Evolutionary conservation across 2,888 invertebrate species (phyloP).

Genomic region (Bellardia pandia): DNA sequence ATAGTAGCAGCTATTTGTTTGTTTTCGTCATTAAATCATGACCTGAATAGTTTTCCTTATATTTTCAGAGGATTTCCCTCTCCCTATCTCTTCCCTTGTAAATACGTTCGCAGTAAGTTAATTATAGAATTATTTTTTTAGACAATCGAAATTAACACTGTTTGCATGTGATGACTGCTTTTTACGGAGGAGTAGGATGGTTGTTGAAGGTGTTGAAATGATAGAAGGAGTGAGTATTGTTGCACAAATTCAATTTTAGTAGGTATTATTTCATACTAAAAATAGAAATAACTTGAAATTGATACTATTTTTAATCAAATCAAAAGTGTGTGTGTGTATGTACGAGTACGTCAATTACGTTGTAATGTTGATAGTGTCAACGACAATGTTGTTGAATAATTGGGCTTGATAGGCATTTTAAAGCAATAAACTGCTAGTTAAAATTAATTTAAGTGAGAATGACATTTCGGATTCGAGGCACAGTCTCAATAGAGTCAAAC

Average conservation of each 20-base stretch:
- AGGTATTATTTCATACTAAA: constrained; percentile 28
- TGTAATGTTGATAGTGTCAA: no score
- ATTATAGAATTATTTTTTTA: neutral
- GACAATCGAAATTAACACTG: neutral
- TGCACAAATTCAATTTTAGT: constrained; percentile 29
- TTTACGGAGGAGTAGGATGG: neutral
- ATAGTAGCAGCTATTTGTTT: neutral
- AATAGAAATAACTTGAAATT: constrained; percentile 23
- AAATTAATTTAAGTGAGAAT: no score
- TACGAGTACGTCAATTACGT: neutral
- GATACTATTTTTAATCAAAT: neutral
- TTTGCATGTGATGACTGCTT: neutral
- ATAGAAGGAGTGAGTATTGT: neutral
- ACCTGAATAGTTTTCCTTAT: constrained; percentile 57
- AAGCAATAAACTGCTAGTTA: no score
- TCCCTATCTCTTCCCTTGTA: no score
- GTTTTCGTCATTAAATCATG: constrained; percentile 67
- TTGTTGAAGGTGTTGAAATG: no score
- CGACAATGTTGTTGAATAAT: no score
- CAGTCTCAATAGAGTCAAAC: no score
- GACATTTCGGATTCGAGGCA: no score
- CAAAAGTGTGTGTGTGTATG: neutral
- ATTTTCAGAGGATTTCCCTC: neutral
- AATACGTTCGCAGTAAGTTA: neutral
- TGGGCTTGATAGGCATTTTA: no score